Conservation (phyloP, 92 coral and sea anemone genomes). For the Pocillopora meandrina region DNA sequence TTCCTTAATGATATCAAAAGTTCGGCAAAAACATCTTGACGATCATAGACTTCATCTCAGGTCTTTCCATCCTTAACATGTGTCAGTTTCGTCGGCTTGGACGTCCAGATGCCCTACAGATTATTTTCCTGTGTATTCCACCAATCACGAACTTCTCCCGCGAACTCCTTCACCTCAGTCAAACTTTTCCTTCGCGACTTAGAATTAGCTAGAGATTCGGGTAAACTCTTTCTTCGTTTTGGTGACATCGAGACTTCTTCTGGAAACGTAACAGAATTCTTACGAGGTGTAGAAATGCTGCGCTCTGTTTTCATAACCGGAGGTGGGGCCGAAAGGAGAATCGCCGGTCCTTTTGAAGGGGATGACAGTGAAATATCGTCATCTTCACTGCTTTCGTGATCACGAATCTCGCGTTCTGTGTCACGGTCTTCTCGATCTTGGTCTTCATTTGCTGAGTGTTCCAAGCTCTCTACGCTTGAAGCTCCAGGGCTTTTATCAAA, state of each 20-base stretch:
- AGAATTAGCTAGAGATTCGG: slow-evolving; percentile 32
- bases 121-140: slow-evolving; percentile 47
- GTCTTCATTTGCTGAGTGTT: slow-evolving; percentile 73
- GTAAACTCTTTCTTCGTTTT: slow-evolving; percentile 30
- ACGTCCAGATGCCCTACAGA: not conserved
- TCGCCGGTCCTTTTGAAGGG: slow-evolving; percentile 63
- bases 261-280: slow-evolving; percentile 69
- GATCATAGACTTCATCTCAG: not conserved
- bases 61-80: not conserved
- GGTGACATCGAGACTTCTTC: slow-evolving; percentile 47
- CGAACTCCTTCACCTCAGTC: slow-evolving; percentile 64
- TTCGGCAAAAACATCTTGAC: no score
- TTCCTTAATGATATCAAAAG: no score
- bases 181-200: slow-evolving; percentile 52
- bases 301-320: slow-evolving; percentile 46
- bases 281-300: slow-evolving; percentile 33
- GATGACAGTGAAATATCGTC: slow-evolving; percentile 57
- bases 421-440: slow-evolving; percentile 68
- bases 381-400: slow-evolving; percentile 81
- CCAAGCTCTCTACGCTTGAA: slow-evolving; percentile 86
- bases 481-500: slow-evolving; percentile 78
- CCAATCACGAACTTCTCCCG: slow-evolving; percentile 80
- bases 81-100: not conserved
- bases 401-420: slow-evolving; percentile 48
- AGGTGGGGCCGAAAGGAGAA: slow-evolving; percentile 60